Evolutionary conservation across 2,113 vertebrate genomes (phyloP), one percentile per base, ranked within the genome.

Genomic region (Pimephales promelas): DNA sequence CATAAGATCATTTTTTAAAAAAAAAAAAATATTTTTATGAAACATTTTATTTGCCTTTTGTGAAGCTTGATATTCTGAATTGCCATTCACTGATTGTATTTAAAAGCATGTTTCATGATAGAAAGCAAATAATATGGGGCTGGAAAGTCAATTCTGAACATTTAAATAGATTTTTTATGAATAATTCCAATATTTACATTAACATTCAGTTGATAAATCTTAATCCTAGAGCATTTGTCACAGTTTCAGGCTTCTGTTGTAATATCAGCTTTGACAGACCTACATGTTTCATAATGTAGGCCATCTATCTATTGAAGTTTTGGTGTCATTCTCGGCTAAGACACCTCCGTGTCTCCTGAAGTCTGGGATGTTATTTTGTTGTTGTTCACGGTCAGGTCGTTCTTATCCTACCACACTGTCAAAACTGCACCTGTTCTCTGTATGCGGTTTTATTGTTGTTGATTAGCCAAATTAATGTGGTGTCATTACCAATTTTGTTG

Each of bases 391-490:
- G 72, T 74, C 26, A 74, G 79, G 31, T 68, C 3, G 13, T 54
- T 71, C 14, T 36, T 52, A 11, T 18, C 2, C 9, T 24, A 20
- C 3, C 20, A 14, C 20, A 36, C 49, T 81, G 61, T 70, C 79
- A 81, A 24, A 71, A 56, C 9, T 14, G 31, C 47, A 81, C 62
- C 78, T 79, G 78, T 31, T 66, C 43, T n/a, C 78, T 79, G 59
- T 52, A 34, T 2, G 16, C 43, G 7, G 59, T 62, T 79, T 54
- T 81, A 71, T 71, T 68, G 79, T 54, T 56, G 64, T 56, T 40
- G 79, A 81, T 81, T 81, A 70, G 64, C 28, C 49, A 40, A 81
- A 81, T 81, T 71, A 56, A 3, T n/a, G 79, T 36, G 47, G 43
- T 66, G 78, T 80, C 61, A 66, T 47, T 47, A 80, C 36, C 43